phyloP scores from a whole-genome alignment of 2,888 invertebrate genomes.

The Andrena bicolor region DNA sequence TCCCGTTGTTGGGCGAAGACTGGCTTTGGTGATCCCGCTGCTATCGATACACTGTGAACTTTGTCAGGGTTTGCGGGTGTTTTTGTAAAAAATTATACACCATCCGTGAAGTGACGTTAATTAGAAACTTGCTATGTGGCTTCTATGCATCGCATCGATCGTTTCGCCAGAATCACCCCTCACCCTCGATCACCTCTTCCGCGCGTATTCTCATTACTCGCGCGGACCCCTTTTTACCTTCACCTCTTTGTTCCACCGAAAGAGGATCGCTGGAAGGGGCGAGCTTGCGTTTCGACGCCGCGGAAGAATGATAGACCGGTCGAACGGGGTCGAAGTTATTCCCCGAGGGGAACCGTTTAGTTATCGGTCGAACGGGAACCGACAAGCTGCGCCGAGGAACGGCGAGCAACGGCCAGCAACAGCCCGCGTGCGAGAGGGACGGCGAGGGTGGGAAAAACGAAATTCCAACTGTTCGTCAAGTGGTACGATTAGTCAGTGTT shows the following conservation, averaged over 20 bases:
- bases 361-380: slow-evolving; percentile 42
- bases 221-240: slow-evolving; percentile 30
- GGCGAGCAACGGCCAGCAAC: neutral
- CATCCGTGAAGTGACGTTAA: no score
- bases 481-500: slow-evolving; percentile 71
- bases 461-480: slow-evolving; percentile 60
- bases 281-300: slow-evolving; percentile 27
- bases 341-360: slow-evolving; percentile 42
- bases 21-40: neutral
- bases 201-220: slow-evolving; percentile 40
- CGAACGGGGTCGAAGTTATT: slow-evolving; percentile 49
- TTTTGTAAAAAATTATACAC: neutral
- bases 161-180: no score
- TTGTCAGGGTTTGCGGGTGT: neutral
- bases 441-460: slow-evolving; percentile 48
- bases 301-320: slow-evolving; percentile 54
- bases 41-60: neutral
- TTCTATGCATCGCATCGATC: no score
- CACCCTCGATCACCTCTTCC: neutral
- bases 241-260: slow-evolving; percentile 5
- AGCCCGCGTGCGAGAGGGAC: neutral
- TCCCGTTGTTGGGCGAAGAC: neutral
- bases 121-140: no score
- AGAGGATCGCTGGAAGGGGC: slow-evolving; percentile 5
- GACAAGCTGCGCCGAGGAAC: slow-evolving; percentile 5